These are phyloP conservation scores for Pseudococcus jackbeardsleyi DNA, from an alignment of 2,888 invertebrate species.

Conservation along the genomic window DNA sequence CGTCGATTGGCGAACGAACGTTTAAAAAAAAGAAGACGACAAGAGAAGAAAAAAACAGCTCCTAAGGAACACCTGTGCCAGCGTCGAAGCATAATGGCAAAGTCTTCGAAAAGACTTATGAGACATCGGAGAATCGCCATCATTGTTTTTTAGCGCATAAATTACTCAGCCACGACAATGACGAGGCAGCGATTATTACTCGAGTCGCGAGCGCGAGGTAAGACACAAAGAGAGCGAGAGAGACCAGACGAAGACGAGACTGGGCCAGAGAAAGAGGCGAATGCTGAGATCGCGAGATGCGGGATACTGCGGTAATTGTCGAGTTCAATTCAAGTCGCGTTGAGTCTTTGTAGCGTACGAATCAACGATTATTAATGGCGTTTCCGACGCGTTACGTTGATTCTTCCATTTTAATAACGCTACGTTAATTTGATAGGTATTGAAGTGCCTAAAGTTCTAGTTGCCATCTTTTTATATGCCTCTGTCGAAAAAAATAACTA, in stretches of 20 bases:
- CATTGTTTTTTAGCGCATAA: slow-evolving; percentile 9
- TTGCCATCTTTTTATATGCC: too few species aligned
- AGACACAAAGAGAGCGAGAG: neutral
- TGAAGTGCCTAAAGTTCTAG: too few species aligned
- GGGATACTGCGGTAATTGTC: neutral
- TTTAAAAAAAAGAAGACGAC: neutral
- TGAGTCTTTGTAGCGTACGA: neutral
- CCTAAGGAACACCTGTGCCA: slow-evolving; percentile 2
- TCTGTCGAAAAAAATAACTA: too few species aligned
- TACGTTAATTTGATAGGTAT: neutral
- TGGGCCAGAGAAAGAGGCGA: neutral
- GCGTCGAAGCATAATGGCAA: neutral
- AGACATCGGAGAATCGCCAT: slow-evolving; percentile 29
- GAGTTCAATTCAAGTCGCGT: slow-evolving; percentile 12
- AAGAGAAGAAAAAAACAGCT: neutral
- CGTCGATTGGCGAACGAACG: slow-evolving; percentile 9
- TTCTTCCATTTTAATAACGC: slow-evolving; percentile 26
- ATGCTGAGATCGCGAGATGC: neutral
- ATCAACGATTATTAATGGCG: slow-evolving; percentile 40
- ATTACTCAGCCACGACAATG: slow-evolving; percentile 26
- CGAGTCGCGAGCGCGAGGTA: slow-evolving; percentile 6
- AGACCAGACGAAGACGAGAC: neutral
- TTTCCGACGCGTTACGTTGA: slow-evolving; percentile 2
- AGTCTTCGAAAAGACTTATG: neutral
- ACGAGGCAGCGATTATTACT: neutral